phyloP scores from a whole-genome alignment of 2,888 invertebrate genomes.

The Lysandra coridon region DNA sequence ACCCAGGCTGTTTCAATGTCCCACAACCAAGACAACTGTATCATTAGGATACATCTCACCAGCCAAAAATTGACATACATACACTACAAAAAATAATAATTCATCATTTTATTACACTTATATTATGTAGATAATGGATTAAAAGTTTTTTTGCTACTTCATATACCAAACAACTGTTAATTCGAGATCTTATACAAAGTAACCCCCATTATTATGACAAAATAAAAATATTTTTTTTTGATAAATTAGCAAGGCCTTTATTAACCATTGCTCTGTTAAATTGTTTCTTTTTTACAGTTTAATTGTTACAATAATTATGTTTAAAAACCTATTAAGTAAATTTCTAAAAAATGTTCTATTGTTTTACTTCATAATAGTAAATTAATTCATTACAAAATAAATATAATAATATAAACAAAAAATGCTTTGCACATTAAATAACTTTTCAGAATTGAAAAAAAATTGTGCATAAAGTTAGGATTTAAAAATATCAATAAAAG shows the following conservation, averaged over 20 bases:
- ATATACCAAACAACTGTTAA: no score
- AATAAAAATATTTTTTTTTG: neutral
- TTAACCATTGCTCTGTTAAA: neutral
- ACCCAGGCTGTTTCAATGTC: neutral
- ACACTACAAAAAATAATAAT: no score
- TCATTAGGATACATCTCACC: no score
- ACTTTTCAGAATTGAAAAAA: neutral
- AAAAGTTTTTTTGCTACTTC: no score
- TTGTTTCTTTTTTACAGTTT: neutral
- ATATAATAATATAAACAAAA: neutral
- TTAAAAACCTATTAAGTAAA: neutral
- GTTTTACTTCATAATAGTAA: constrained; percentile 32
- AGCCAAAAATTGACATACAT: no score
- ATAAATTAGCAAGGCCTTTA: neutral
- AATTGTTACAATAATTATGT: neutral
- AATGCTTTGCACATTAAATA: neutral
- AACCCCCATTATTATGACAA: no score
- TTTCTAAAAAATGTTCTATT: neutral
- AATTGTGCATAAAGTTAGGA: neutral
- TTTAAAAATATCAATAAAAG: neutral
- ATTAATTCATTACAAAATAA: neutral
- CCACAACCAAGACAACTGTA: neutral
- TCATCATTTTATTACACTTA: no score
- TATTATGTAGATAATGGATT: no score
- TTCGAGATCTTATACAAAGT: no score